These are phyloP conservation scores for Gobiocypris rarus DNA, from an alignment of 2,113 vertebrate species.

Conservation along the genomic window DNA sequence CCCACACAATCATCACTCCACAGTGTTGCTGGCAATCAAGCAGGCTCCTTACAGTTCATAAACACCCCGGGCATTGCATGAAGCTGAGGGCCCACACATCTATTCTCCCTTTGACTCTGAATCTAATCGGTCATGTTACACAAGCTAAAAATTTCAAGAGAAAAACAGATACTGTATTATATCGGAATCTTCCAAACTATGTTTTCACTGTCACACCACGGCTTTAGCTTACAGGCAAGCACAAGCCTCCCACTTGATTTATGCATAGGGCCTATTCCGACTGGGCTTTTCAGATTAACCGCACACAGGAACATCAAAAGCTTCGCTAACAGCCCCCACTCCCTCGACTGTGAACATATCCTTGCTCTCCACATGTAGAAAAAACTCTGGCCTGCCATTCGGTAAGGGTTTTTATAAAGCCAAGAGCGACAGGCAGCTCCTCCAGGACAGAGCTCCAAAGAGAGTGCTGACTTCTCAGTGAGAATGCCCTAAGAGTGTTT, in stretches of 20 bases:
- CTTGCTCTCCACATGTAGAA: conserved; percentile 39
- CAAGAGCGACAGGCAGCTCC: conserved; percentile 39
- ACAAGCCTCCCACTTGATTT: conserved; percentile 56
- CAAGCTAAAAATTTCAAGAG: neutral
- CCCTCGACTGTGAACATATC: conserved; percentile 48
- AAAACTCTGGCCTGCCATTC: conserved; percentile 41
- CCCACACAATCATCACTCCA: conserved; percentile 40
- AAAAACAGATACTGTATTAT: conserved; percentile 34
- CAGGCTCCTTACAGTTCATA: conserved; percentile 39
- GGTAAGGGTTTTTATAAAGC: conserved; percentile 34
- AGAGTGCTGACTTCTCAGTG: conserved; percentile 34
- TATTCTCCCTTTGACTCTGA: conserved; percentile 31
- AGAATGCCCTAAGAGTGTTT: conserved; percentile 39
- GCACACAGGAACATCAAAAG: conserved; percentile 53
- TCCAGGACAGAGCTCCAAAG: conserved; percentile 44
- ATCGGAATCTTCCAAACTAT: conserved; percentile 42
- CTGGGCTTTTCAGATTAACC: conserved; percentile 57
- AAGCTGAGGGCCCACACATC: conserved; percentile 43
- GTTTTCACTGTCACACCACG: conserved; percentile 50
- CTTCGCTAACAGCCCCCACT: conserved; percentile 45
- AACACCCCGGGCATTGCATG: conserved; percentile 40
- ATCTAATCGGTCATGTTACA: conserved; percentile 44
- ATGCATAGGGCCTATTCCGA: conserved; percentile 49
- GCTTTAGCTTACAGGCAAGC: conserved; percentile 50
- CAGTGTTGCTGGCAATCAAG: conserved; percentile 28